Evolutionary conservation across 1,140 invertebrate species (phyloP), one percentile per base, ranked within the genome.

Genomic region (Danaus plexippus): DNA sequence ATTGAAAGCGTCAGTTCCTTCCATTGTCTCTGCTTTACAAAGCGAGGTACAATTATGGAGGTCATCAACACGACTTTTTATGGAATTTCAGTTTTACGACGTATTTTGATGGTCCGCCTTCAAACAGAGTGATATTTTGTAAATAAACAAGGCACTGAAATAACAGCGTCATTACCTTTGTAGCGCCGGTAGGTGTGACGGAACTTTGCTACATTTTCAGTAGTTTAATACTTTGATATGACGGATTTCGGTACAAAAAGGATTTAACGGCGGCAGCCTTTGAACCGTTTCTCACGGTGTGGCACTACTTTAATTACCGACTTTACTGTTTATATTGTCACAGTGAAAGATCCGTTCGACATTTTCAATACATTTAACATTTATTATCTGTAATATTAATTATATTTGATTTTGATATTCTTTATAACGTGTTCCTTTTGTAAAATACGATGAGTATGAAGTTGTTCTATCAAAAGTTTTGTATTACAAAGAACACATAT

Each of bases 11-110:
- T 68, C 65, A 65, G 74, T 77, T 82, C 75, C 75, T 69, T 75
- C 74, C 68, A 86, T 86, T 86, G 83, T 86, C 77, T 86, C 73
- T 82, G 80, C 74, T 71, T 71, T 45, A 74, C 80, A 80, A 81
- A 83, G 69, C 73, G 63, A 62, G 63, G 71, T 77, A 75, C 83
- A 84, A 87, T 85, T 85, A 84, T 69, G 72, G 79, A 78, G 83
- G 79, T 87, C 83, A 79, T 87, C 79, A 87, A 85, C 83, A 87
- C 77, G 81, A 83, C 83, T 87, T 87, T 84, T 87, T 87, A 85
- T 85, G 81, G 84, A 84, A 87, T 84, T 85, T 74, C 73, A 79
- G 69, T 58, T 86, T 87, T 81, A 87, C 77, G 80, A 81, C 71
- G 73, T 81, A 87, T 85, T 83, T 85, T 87, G 84, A 87, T 87